Base-by-base conservation (phyloP, 2,113 vertebrate species). In the Octodon degus region DNA sequence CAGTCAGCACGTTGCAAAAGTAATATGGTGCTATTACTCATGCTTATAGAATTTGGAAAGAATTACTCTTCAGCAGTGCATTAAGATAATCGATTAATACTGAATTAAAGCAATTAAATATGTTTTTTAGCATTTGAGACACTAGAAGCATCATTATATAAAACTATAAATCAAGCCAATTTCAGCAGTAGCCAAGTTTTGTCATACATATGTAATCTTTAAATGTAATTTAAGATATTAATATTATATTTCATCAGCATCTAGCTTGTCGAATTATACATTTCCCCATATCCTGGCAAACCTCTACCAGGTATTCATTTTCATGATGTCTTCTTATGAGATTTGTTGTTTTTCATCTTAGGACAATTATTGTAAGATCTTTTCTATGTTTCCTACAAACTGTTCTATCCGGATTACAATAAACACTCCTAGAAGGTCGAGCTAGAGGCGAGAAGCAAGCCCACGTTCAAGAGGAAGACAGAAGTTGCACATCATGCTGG, bases 71-170 rank as follows among this genome's bases (percentile, higher is more conserved):
- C 82, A 92, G 17, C 5, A 34, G 30, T 83, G 2, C 60, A 85
- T 91, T 96, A 77, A 94, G 24, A 83, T 65, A 89, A 96, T 85
- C 37, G 4, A 89, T 95, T 87, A 81, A 70, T 16, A 91, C 43
- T 50, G 25, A 94, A 90, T 86, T 92, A 92, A 96, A 94, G 19
- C 50, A 95, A 90, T 79, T 83, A 94, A 65, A 62, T 25, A 50
- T 47, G 5, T 37, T 19, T 83, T 95, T 93, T 62, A 62, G 13
- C 32, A 82, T 58, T 67, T 84, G 7, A 65, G 53, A 93, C 34
- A 34, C 43, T 27, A 80, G 22, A 91, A 60, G n/a, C 22, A 72
- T 34, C 37, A 60, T 90, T 85, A 93, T 27, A 27, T 81, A 87
- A 70, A 47, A 24, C 11, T 93, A 34, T 74, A 84, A 89, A 94